A percentile compares a stretch with the other conserved stretches of the same genome.
phyloP scores from a whole-genome alignment of 1,140 invertebrate species.

The Zaprionus gabonicus region DNA sequence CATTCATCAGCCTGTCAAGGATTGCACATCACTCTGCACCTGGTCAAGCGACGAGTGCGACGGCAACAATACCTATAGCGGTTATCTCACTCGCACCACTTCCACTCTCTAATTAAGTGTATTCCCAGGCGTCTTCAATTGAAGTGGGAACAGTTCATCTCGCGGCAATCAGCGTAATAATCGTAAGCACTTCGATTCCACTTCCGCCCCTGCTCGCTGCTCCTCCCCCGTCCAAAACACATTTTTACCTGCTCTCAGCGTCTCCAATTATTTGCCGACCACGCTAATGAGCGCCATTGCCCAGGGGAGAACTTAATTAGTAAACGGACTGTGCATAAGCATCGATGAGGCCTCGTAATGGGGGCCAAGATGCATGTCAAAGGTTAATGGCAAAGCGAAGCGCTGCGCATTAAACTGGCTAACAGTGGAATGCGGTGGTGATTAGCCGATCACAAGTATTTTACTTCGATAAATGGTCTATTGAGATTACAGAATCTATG shows the following conservation, averaged over 20 bases:
- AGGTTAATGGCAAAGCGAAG: slow-evolving; percentile 64
- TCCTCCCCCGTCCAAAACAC: background rate
- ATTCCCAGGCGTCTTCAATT: slow-evolving; percentile 23
- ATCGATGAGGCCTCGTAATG: slow-evolving; percentile 64
- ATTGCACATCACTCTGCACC: background rate
- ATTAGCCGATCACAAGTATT: background rate
- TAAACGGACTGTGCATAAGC: slow-evolving; percentile 43
- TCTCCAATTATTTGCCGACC: slow-evolving; percentile 60
- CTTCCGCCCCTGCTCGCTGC: background rate
- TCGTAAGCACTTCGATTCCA: slow-evolving; percentile 69
- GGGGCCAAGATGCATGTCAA: slow-evolving; percentile 55
- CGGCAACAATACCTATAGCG: background rate
- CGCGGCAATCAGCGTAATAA: slow-evolving; percentile 67
- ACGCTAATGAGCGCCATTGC: slow-evolving; percentile 62
- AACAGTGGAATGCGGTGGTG: slow-evolving; percentile 3
- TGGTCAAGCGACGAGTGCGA: background rate
- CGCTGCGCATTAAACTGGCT: slow-evolving; percentile 40
- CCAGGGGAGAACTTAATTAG: slow-evolving; percentile 64
- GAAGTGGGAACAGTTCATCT: slow-evolving; percentile 34
- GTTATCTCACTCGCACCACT: background rate
- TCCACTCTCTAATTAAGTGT: slow-evolving; percentile 8
- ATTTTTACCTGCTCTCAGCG: slow-evolving; percentile 12
- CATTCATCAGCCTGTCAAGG: background rate
- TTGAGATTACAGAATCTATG: background rate
- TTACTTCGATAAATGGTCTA: background rate